Percentiles rank a stretch among this genome's conserved stretches.
These are phyloP conservation scores for Nicator chloris DNA, from an alignment of 2,113 vertebrate genomes.

Conservation along the genomic window DNA sequence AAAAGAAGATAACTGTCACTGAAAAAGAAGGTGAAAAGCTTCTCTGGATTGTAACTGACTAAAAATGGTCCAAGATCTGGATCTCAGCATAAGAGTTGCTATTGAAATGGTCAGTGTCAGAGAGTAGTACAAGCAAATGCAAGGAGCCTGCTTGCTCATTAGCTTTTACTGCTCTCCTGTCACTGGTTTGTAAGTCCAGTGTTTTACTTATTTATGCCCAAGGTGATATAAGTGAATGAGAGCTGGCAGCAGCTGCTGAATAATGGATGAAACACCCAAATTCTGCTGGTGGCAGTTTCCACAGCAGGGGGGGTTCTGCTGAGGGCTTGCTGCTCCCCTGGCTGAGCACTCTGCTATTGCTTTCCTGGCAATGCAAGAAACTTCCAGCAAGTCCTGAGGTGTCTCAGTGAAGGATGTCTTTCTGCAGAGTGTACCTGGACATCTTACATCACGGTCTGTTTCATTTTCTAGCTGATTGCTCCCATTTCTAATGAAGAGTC, in stretches of 20 bases:
- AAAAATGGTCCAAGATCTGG: not conserved
- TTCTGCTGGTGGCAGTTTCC: not conserved
- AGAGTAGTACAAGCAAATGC: not conserved
- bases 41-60: not conserved
- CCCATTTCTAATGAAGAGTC: not conserved
- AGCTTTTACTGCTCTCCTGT: not conserved
- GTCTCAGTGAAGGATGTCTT: not conserved
- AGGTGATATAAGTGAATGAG: not conserved
- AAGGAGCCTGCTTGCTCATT: not conserved
- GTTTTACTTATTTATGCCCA: constrained; percentile 30
- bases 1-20: not conserved
- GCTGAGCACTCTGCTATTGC: not conserved
- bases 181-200: not conserved
- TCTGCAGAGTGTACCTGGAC: not conserved
- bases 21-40: not conserved
- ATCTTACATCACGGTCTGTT: not conserved
- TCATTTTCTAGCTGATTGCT: constrained; percentile 9
- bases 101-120: not conserved
- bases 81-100: not conserved
- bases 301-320: accelerated
- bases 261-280: not conserved
- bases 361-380: not conserved
- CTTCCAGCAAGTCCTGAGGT: not conserved
- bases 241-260: constrained; percentile 4
- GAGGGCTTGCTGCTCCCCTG: not conserved